Percentiles rank a stretch among this genome's conserved stretches.
phyloP scores from a whole-genome alignment of 2,113 vertebrate species.

The Lampris incognitus region DNA sequence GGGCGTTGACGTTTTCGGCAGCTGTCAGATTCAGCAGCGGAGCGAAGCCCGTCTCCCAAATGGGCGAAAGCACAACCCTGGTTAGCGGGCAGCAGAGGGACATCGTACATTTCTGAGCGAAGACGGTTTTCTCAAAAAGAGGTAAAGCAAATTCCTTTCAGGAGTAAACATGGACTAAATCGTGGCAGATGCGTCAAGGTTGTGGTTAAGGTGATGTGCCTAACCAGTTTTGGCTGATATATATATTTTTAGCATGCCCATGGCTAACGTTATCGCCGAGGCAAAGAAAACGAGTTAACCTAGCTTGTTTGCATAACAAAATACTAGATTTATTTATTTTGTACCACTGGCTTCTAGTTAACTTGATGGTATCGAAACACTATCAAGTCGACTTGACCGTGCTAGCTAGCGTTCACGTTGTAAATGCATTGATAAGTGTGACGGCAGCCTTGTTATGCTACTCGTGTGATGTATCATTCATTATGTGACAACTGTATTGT shows the following conservation, averaged over 20 bases:
- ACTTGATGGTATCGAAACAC: too few species aligned
- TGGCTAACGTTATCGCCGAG: constrained; percentile 37
- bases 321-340: not conserved
- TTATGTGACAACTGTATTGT: too few species aligned
- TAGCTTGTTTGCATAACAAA: rapidly evolving
- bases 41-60: not conserved
- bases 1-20: constrained; percentile 44
- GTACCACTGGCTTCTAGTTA: too few species aligned
- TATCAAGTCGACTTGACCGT: not conserved
- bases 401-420: not conserved
- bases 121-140: not conserved
- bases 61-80: constrained; percentile 30
- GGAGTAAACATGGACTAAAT: not conserved
- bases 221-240: constrained; percentile 30
- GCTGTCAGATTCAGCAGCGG: constrained; percentile 60
- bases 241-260: constrained; percentile 71
- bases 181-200: not conserved
- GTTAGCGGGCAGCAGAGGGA: too few species aligned
- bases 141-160: constrained; percentile 3
- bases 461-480: too few species aligned
- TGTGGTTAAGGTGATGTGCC: not conserved
- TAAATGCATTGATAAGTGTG: not conserved
- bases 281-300: not conserved
- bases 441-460: not conserved
- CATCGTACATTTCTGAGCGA: not conserved